These are phyloP conservation scores for Macropus fuliginosus DNA, from an alignment of 2,797 vertebrate species.

Conservation along the genomic window DNA sequence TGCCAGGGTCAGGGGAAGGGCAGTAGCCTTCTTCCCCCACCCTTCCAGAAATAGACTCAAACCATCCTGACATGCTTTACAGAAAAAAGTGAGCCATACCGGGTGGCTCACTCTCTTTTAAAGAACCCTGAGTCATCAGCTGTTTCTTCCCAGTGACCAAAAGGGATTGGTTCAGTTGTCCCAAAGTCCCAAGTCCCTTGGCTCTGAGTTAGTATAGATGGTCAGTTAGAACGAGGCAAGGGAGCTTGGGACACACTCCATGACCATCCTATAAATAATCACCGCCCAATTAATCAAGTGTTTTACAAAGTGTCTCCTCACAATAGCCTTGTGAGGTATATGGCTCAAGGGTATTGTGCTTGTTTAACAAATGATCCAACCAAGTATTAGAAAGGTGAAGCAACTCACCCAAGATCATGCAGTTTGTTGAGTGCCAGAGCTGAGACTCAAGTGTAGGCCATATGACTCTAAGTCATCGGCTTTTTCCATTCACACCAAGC, in stretches of 20 bases:
- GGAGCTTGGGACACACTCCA: neutral
- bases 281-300: neutral
- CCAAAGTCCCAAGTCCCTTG: neutral
- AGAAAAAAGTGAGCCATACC: neutral
- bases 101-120: neutral
- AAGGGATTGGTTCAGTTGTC: neutral
- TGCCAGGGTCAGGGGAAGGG: neutral
- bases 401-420: neutral
- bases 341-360: neutral
- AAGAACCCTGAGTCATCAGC: neutral
- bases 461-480: neutral
- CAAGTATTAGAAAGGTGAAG: neutral
- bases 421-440: neutral
- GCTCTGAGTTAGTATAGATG: neutral
- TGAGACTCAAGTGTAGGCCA: neutral
- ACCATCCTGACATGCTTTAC: neutral
- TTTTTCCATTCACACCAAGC: neutral
- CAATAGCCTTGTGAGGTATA: neutral
- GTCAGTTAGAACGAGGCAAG: neutral
- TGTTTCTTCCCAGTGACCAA: neutral
- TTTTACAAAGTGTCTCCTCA: neutral
- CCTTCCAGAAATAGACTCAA: neutral
- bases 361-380: neutral
- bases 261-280: neutral
- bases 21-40: neutral